Percentiles rank a stretch among this genome's conserved stretches.
Conservation (phyloP, 2,888 invertebrate genomes). For the Resseliella maxima region DNA sequence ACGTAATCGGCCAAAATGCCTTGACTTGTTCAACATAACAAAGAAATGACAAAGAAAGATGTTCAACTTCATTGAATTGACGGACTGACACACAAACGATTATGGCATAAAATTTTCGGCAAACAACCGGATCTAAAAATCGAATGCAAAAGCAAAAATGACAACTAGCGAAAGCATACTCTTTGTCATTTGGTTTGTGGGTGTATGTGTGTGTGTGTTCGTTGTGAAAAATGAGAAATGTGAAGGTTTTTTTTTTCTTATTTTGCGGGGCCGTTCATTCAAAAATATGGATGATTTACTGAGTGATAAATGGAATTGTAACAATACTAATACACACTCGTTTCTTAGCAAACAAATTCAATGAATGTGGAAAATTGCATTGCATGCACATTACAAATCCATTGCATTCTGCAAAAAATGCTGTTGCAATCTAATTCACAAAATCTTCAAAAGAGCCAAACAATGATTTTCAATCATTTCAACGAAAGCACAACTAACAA, state of each 20-base stretch:
- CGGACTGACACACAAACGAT: not conserved
- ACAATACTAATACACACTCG: not conserved
- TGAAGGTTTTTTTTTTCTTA: too few relatives aligned
- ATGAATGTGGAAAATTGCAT: too few relatives aligned
- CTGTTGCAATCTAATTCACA: too few relatives aligned
- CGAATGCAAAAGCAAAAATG: not conserved
- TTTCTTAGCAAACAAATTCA: not conserved
- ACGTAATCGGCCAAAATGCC: not conserved
- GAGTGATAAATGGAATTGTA: constrained; percentile 41
- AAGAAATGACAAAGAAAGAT: not conserved
- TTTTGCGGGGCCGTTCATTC: not conserved
- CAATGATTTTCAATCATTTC: too few relatives aligned
- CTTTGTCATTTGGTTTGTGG: not conserved
- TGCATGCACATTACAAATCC: too few relatives aligned
- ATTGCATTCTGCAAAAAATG: too few relatives aligned
- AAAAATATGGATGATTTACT: not conserved
- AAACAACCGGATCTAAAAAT: not conserved
- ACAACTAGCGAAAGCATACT: not conserved
- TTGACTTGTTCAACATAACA: not conserved
- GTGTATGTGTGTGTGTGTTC: not conserved
- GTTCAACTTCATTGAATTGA: not conserved
- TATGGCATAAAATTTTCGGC: not conserved
- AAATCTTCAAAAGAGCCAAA: too few relatives aligned
- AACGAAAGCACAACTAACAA: too few relatives aligned
- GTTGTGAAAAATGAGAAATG: too few relatives aligned